phyloP scores from a whole-genome alignment of 1,140 invertebrate genomes.

The Dufourea novaeangliae region DNA sequence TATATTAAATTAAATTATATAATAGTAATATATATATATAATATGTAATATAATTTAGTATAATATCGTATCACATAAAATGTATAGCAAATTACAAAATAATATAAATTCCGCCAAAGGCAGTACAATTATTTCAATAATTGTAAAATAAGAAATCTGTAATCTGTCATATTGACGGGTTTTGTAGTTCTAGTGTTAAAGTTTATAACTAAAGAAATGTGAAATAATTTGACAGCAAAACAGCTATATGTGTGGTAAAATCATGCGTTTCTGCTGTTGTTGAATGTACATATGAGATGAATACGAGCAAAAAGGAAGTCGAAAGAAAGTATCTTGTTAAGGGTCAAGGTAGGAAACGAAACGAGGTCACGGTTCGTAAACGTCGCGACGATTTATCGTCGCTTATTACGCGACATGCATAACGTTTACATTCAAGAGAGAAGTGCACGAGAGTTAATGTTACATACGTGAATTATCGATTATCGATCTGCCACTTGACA shows the following conservation, averaged over 20 bases:
- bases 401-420: neutral
- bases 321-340: slow-evolving; percentile 39
- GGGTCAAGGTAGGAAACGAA: slow-evolving; percentile 58
- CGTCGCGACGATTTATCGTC: slow-evolving; percentile 45
- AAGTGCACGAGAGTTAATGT: slow-evolving; percentile 22
- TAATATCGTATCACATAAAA: too few species aligned
- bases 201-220: neutral
- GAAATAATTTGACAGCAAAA: too few species aligned
- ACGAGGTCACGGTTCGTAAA: slow-evolving; percentile 62
- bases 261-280: neutral
- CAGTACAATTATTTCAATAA: too few species aligned
- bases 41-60: too few species aligned
- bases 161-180: too few species aligned
- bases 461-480: slow-evolving; percentile 44
- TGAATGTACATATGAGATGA: neutral
- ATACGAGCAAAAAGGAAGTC: slow-evolving; percentile 21
- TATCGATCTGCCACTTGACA: slow-evolving; percentile 15
- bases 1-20: too few species aligned
- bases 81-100: too few species aligned
- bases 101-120: too few species aligned
- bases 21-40: too few species aligned
- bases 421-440: neutral
- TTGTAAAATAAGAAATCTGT: too few species aligned
- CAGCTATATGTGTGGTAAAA: too few species aligned
- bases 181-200: too few species aligned